Conservation (phyloP, 2,888 invertebrate species). For the Thera britannica region DNA sequence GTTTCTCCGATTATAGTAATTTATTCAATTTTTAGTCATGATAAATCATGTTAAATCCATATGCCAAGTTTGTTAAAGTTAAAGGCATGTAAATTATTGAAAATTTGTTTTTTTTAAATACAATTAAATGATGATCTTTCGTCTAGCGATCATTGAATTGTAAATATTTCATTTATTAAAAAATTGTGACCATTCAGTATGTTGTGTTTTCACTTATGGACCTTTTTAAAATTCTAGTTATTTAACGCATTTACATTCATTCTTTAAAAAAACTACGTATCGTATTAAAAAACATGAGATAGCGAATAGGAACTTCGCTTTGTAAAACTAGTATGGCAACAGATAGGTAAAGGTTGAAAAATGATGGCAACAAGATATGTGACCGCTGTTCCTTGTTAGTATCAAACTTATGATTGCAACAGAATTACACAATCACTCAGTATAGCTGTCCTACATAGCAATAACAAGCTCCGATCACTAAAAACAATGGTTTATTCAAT, state of each 20-base stretch:
- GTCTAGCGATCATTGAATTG: slow-evolving; percentile 67
- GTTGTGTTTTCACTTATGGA: slow-evolving; percentile 32
- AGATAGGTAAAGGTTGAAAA: no score
- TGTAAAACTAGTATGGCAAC: no score
- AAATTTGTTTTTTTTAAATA: slow-evolving; percentile 55
- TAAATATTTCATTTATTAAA: slow-evolving; percentile 75
- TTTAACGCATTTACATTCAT: slow-evolving; percentile 9
- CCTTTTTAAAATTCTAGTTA: neutral
- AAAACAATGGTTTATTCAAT: slow-evolving; percentile 19
- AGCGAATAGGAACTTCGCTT: no score
- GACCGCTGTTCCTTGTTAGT: no score
- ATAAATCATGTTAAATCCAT: slow-evolving; percentile 70
- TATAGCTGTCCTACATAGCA: neutral
- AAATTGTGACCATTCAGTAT: slow-evolving; percentile 65
- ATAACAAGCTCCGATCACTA: slow-evolving; percentile 14
- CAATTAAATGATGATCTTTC: slow-evolving; percentile 53
- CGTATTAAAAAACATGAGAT: no score
- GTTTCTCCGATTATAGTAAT: slow-evolving; percentile 74
- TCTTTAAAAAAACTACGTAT: no score
- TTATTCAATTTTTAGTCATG: slow-evolving; percentile 76
- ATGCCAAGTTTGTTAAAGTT: slow-evolving; percentile 82
- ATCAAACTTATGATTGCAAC: no score
- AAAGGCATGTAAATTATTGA: slow-evolving; percentile 77
- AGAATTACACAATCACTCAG: no score
- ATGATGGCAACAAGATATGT: no score